Evolutionary conservation across 2,888 invertebrate genomes (phyloP).

Genomic region (Cloeon dipterum): DNA sequence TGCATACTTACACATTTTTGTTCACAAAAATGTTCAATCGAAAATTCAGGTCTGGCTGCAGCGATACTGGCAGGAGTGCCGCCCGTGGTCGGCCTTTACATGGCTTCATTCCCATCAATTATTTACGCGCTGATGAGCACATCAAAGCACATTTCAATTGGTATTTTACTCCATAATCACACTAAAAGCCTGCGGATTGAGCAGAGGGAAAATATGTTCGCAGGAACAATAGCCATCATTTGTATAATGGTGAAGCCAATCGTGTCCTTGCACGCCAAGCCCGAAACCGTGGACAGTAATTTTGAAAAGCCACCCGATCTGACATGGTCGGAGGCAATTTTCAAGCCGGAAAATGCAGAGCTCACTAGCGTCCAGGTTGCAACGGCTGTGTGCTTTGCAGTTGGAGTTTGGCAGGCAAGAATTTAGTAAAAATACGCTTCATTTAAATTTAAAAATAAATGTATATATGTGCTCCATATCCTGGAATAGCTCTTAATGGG

Average conservation of each 20-base stretch:
- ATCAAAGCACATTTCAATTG: conserved; percentile 74
- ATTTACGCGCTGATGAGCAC: conserved; percentile 40
- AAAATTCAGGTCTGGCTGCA: conserved; percentile 17
- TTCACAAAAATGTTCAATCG: conserved; percentile 7
- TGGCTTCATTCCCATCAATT: conserved; percentile 34
- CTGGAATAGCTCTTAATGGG: conserved; percentile 58
- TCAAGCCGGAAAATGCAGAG: too few relatives aligned
- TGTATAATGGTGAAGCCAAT: conserved; percentile 79
- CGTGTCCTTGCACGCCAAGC: conserved; percentile 18
- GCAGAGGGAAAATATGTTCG: conserved; percentile 5
- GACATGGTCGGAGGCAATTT: too few relatives aligned
- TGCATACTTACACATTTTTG: too few relatives aligned
- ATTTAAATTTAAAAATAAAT: conserved; percentile 3
- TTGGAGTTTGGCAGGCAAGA: conserved; percentile 58
- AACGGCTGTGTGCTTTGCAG: conserved; percentile 48
- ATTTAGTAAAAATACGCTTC: conserved; percentile 10
- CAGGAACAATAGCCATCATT: conserved; percentile 64
- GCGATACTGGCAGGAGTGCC: conserved; percentile 16
- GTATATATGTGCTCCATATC: conserved; percentile 38
- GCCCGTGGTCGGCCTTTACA: conserved; percentile 27
- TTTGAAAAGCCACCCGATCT: background rate
- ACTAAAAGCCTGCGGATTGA: too few relatives aligned
- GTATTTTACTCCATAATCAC: too few relatives aligned
- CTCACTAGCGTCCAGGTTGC: conserved; percentile 42
- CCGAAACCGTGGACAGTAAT: background rate